Evolutionary conservation across 35 echinoderm and acorn worm genomes (phyloP), one percentile per base, ranked within the genome.

Genomic region (Heliocidaris tuberculata): DNA sequence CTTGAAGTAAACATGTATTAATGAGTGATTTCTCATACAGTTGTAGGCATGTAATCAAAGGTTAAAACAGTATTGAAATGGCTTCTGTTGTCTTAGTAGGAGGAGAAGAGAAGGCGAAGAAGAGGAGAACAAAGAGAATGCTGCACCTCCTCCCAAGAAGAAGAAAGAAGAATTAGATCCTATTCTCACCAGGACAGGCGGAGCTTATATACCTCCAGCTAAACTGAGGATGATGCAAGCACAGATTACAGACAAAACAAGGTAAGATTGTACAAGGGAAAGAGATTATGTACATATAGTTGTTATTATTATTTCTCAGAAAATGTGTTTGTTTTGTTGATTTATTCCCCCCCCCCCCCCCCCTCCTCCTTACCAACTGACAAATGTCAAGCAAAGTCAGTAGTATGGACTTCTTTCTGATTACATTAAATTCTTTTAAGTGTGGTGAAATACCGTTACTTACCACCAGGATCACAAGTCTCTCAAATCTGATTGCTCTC

Each of bases 181-280:
- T 13, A 60, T 99, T 30, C 95, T 94, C 3, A 97, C 95, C 70
- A 96, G 94, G 88, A 99, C 98, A 9, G 98, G 98, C 15, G 98
- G 98, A 70, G 97, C 97, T 32, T 99, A 99, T 94, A 99, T 99
- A 48, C 98, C 98, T 16, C 98, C 98, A 27, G 98, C 98, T 32
- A 99, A 97, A 85, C 95, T 97, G 7, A 85, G 91, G 48, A 90
- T 96, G 96, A 97, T 99, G 98, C 98, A 97, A 94, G 95, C 50
- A 71, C 96, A 99, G 85, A 99, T 99, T 30, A 97, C 98, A 48
- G 98, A 99, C 91, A 99, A 99, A 95, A 94, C 98, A 94, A 97
- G 97, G 98, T 99, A 97, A 11, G 16, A 48, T 16, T 9, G 27
- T 35, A 93, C n/a, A 86, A 85, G 70, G 31, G 10, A 42, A 42